Percentiles rank a stretch among this genome's conserved stretches.
These are phyloP conservation scores for Macrophya alboannulata DNA, from an alignment of 2,888 invertebrate genomes.

Conservation along the genomic window DNA sequence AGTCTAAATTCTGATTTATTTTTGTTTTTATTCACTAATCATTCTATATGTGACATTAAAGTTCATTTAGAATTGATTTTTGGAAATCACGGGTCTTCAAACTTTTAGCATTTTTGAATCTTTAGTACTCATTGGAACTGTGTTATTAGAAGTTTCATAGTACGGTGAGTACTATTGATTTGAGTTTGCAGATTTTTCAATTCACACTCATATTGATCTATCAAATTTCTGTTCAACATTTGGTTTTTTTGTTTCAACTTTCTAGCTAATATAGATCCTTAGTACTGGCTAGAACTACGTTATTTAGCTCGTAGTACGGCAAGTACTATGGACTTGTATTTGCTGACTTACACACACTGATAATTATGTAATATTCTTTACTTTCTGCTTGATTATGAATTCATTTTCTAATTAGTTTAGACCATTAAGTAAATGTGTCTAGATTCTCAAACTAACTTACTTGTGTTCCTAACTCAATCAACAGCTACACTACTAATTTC, in stretches of 20 bases:
- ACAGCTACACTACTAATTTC: not conserved
- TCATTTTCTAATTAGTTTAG: not conserved
- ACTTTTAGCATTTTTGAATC: conserved; percentile 14
- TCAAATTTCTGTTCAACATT: not conserved
- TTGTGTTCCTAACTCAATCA: not conserved
- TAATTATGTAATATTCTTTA: not conserved
- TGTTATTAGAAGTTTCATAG: conserved; percentile 32
- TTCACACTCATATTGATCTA: not conserved
- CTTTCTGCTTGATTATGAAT: not conserved
- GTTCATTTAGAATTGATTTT: not conserved
- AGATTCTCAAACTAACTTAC: too few relatives aligned
- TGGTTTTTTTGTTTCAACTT: not conserved
- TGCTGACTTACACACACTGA: not conserved
- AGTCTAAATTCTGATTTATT: not conserved
- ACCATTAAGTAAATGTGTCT: too few relatives aligned
- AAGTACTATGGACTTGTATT: conserved; percentile 29
- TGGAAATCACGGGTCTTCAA: not conserved
- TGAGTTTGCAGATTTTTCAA: conserved; percentile 18
- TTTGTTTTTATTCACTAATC: not conserved
- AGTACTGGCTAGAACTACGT: conserved; percentile 39
- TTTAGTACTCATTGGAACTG: conserved; percentile 40
- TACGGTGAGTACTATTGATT: conserved; percentile 47
- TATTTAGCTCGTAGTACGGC: conserved; percentile 41
- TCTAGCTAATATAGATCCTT: not conserved
- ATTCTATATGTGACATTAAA: not conserved